Percentiles rank a stretch among this genome's conserved stretches.
These are phyloP conservation scores for Aurelia sp. DNA, from an alignment of 30 jellyfish, hydroid and myxozoan genomes.

Conservation along the genomic window DNA sequence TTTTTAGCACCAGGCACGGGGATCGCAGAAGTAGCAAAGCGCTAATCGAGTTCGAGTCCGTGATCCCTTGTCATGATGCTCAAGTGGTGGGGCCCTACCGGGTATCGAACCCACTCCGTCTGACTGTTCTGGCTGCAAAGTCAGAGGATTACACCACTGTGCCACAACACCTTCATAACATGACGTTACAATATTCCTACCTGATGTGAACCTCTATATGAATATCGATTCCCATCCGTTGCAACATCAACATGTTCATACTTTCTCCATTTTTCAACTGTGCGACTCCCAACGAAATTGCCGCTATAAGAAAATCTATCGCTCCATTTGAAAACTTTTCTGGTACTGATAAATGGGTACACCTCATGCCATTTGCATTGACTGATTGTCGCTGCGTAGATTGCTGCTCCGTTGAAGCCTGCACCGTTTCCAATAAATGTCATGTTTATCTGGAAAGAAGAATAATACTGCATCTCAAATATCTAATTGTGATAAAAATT, in stretches of 20 bases:
- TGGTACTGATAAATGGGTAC: conserved; percentile 10
- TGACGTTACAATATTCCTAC: not conserved
- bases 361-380: conserved; percentile 55
- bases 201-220: not conserved
- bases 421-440: conserved; percentile 75
- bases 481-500: too few relatives aligned
- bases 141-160: too few relatives aligned
- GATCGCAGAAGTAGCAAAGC: too few relatives aligned
- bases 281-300: conserved; percentile 48
- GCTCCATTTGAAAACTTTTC: conserved; percentile 53
- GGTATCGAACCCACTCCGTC: too few relatives aligned
- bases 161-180: too few relatives aligned
- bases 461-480: not conserved
- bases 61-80: too few relatives aligned
- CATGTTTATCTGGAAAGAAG: conserved; percentile 34
- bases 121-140: too few relatives aligned
- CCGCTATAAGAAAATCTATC: conserved; percentile 27
- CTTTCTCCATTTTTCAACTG: not conserved
- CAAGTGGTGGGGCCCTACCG: too few relatives aligned
- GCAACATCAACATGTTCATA: conserved; percentile 17
- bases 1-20: too few relatives aligned
- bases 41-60: too few relatives aligned
- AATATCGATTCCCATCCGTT: conserved; percentile 33
- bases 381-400: conserved; percentile 48
- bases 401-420: conserved; percentile 71